Conservation (phyloP, 92 coral and sea anemone genomes). For the Virgularia gustaviana region DNA sequence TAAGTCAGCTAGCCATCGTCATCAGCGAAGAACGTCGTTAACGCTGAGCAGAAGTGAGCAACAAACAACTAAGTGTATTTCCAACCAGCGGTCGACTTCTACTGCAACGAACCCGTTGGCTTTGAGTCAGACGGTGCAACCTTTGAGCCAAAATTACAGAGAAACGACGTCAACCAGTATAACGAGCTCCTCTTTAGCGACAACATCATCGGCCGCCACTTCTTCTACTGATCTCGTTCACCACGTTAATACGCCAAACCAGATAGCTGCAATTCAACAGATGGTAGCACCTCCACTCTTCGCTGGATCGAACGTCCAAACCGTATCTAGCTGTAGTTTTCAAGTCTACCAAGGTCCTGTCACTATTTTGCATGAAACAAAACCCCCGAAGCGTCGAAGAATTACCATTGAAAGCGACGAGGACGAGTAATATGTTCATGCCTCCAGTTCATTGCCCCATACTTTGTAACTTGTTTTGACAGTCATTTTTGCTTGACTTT, state of each 20-base stretch:
- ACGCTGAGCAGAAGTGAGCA: slow-evolving; percentile 18
- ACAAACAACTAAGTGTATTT: neutral
- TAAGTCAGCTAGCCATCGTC: slow-evolving; percentile 32
- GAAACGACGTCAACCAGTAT: too few relatives aligned
- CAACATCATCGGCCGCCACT: slow-evolving; percentile 13
- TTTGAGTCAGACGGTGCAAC: neutral
- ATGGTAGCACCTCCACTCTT: slow-evolving; percentile 35
- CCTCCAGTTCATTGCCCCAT: too few relatives aligned
- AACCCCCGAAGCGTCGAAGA: slow-evolving; percentile 45
- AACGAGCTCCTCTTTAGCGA: too few relatives aligned
- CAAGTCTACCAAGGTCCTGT: slow-evolving; percentile 55
- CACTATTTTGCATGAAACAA: slow-evolving; percentile 14
- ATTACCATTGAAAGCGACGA: slow-evolving; percentile 39
- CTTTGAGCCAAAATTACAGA: too few relatives aligned
- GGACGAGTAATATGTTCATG: slow-evolving; percentile 37
- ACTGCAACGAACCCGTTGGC: neutral
- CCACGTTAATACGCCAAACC: too few relatives aligned
- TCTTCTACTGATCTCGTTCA: too few relatives aligned
- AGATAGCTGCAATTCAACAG: slow-evolving; percentile 30
- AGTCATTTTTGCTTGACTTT: too few relatives aligned
- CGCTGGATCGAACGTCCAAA: slow-evolving; percentile 43
- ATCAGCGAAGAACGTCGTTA: slow-evolving; percentile 39
- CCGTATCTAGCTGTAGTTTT: slow-evolving; percentile 31
- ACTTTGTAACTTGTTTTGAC: too few relatives aligned
- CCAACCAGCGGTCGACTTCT: neutral